A percentile compares a stretch with the other conserved stretches of the same genome.
These are phyloP conservation scores for Chloroceryle inda DNA, from an alignment of 2,797 vertebrate species.

Conservation along the genomic window DNA sequence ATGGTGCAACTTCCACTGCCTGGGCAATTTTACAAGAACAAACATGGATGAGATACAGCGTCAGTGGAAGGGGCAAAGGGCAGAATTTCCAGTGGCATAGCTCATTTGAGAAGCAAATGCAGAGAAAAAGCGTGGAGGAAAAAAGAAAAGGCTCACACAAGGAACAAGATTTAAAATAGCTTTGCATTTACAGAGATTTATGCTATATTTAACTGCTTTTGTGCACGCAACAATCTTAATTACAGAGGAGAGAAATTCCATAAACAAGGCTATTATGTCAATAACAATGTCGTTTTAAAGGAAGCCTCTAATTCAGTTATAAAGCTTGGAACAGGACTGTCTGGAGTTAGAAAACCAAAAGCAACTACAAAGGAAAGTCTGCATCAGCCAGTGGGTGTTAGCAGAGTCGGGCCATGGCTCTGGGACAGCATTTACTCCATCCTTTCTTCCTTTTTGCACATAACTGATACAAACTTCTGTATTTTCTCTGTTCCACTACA, in stretches of 20 bases:
- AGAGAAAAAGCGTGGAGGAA: neutral
- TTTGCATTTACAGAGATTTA: conserved; percentile 32
- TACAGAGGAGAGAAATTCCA: conserved; percentile 48
- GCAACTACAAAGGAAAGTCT: conserved; percentile 70
- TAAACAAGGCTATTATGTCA: conserved; percentile 55
- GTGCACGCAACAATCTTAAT: conserved; percentile 47
- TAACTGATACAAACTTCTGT: conserved; percentile 15
- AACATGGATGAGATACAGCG: neutral
- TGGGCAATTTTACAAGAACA: neutral
- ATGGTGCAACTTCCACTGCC: neutral
- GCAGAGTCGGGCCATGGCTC: conserved; percentile 24
- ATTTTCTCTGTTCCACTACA: conserved; percentile 9
- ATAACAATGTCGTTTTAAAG: conserved; percentile 58
- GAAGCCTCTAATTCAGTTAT: conserved; percentile 67
- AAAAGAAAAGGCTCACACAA: neutral
- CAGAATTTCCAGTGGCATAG: neutral
- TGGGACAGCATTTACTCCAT: neutral
- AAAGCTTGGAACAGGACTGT: conserved; percentile 22
- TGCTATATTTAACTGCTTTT: conserved; percentile 40
- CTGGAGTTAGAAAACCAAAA: conserved; percentile 49
- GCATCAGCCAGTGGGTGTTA: conserved; percentile 16
- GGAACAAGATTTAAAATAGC: neutral
- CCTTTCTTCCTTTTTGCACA: neutral
- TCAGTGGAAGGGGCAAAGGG: neutral
- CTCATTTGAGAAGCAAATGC: conserved; percentile 19